Evolutionary conservation across 2,888 invertebrate genomes (phyloP), one percentile per base, ranked within the genome.

Genomic region (Melanophora roralis): DNA sequence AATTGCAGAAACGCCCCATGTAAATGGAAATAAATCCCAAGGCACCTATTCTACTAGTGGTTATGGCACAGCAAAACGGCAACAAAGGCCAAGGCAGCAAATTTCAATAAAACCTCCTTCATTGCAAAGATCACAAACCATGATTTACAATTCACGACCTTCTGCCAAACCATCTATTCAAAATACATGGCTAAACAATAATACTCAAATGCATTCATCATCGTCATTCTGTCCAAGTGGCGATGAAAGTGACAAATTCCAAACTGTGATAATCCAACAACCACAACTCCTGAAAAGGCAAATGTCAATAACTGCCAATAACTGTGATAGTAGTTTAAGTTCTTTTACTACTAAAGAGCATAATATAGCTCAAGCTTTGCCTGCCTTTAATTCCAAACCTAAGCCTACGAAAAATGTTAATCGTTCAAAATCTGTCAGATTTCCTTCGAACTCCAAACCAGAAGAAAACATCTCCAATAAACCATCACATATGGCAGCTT

Each of bases 111-210:
- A 87, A 77, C 82, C 83, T 12, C 85, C 88, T 8, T 85, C 86
- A 11, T 84, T 86, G 51, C 86, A 87, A 43, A 85, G 90, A 71
- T 89, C 89, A 0, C 89, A 90, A 62, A 90, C 90, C 1, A 88
- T 90, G 84, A 82, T 87, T 32, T 85, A 86, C 16, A 85, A 83
- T 27, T 57, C 82, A 43, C 67, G 83, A 27, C 75, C 84, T 4
- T 53, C 82, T 1, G 57, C 82, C 1, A 55, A 77, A 49, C 34
- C 68, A 1, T 34, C 8, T 19, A n/a, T 49, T 4, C 64, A 62
- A 32, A 76, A 64, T 47, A 19, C 27, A 12, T 73, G 67, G 72
- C 51, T 77, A 1, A 60, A 57, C 23, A 49, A 64, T 6, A 73
- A 65, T 9, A 38, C 68, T 36, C 72, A 62, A n/a, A 3, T 47